Percentiles rank a stretch among this genome's conserved stretches.
Conservation (phyloP, 2,888 invertebrate genomes). For the Orthosia incerta region DNA sequence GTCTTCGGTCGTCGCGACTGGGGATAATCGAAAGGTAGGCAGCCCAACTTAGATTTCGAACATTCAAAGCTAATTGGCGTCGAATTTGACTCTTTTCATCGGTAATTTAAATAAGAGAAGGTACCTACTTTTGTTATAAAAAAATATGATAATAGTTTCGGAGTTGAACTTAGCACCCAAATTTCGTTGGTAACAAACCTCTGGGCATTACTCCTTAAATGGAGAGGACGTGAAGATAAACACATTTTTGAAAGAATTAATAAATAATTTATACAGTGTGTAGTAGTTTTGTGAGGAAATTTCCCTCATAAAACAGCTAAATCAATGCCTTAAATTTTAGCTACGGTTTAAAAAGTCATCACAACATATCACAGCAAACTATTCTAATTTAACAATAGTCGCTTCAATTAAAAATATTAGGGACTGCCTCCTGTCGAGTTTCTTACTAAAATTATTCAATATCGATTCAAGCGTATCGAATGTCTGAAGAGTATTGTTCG, state of each 20-base stretch:
- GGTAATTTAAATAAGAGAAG: slow-evolving; percentile 17
- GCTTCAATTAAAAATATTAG: slow-evolving; percentile 20
- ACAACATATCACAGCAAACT: neutral
- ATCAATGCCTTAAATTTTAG: neutral
- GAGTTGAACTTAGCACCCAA: neutral
- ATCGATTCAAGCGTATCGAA: slow-evolving; percentile 48
- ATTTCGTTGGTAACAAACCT: neutral
- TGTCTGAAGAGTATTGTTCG: slow-evolving; percentile 41
- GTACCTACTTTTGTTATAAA: neutral
- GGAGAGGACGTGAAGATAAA: neutral
- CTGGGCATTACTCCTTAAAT: neutral
- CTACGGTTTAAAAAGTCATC: neutral
- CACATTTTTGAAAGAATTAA: neutral
- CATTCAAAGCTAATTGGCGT: slow-evolving; percentile 50
- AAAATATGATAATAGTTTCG: slow-evolving; percentile 9
- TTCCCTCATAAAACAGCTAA: neutral
- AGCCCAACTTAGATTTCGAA: slow-evolving; percentile 45
- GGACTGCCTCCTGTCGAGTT: slow-evolving; percentile 2
- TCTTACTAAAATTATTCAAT: slow-evolving; percentile 27
- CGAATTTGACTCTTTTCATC: slow-evolving; percentile 28
- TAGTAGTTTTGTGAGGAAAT: neutral
- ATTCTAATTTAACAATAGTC: neutral
- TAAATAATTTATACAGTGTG: neutral
- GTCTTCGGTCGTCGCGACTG: slow-evolving; percentile 51
- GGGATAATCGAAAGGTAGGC: slow-evolving; percentile 56